Evolutionary conservation across 2,113 vertebrate genomes (phyloP).

Genomic region (Onychostruthus taczanowskii): DNA sequence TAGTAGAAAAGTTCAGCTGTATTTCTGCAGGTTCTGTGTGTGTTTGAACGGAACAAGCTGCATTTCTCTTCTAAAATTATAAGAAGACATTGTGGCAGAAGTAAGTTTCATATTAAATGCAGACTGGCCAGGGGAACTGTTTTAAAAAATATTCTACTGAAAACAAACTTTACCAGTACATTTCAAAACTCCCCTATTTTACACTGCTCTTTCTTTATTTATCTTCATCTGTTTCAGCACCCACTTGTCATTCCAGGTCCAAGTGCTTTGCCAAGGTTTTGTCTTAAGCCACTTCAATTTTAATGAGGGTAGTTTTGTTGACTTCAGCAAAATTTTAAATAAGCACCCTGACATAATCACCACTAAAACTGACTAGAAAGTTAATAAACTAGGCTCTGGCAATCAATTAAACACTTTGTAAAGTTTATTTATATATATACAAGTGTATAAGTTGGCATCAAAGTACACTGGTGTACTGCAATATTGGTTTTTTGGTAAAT

Average conservation of each 20-base stretch:
- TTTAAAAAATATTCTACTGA: background rate
- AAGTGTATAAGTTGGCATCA: background rate
- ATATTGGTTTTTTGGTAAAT: background rate
- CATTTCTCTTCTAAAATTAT: background rate
- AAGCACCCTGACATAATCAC: background rate
- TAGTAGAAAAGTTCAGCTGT: constrained; percentile 36
- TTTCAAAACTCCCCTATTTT: background rate
- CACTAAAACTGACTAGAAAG: background rate
- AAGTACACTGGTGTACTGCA: background rate
- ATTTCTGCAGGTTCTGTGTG: constrained; percentile 13
- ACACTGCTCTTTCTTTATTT: background rate
- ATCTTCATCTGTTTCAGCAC: background rate
- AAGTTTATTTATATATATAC: background rate
- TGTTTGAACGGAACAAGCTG: constrained; percentile 10
- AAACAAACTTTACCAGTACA: background rate
- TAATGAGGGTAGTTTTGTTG: background rate
- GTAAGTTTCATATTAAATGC: background rate
- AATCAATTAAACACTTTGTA: background rate
- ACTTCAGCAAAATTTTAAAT: background rate
- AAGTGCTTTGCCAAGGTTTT: background rate
- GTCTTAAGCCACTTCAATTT: background rate
- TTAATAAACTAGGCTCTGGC: background rate
- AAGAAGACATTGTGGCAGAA: background rate
- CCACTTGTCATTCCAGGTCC: background rate
- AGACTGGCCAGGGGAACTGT: background rate